Evolutionary conservation across 2,797 vertebrate species (phyloP).

Genomic region (Silurus aristotelis): DNA sequence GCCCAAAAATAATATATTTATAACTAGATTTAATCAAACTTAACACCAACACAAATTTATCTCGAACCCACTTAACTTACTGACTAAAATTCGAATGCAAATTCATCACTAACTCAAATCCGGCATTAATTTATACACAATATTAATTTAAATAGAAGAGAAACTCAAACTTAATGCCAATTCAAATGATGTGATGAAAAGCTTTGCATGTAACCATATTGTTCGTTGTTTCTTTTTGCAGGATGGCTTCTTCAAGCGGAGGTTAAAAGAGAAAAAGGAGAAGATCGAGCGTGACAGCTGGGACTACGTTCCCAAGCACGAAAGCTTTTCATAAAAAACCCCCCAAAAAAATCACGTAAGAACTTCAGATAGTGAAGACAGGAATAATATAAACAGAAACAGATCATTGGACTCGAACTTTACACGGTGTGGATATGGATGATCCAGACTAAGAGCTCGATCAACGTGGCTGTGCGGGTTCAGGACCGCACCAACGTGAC

Average conservation of each 20-base stretch:
- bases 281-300: slow-evolving; percentile 81
- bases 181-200: too few relatives aligned
- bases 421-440: slow-evolving; percentile 4
- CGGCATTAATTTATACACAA: too few relatives aligned
- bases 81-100: neutral
- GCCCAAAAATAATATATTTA: too few relatives aligned
- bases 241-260: slow-evolving; percentile 93
- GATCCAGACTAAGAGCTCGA: slow-evolving; percentile 5
- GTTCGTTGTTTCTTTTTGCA: slow-evolving; percentile 58
- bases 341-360: too few relatives aligned
- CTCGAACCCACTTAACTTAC: neutral
- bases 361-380: neutral
- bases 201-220: neutral
- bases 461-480: neutral
- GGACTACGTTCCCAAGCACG: slow-evolving; percentile 83
- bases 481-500: too few relatives aligned
- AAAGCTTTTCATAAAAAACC: slow-evolving; percentile 60
- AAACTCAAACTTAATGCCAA: neutral
- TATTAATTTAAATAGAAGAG: neutral
- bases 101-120: neutral
- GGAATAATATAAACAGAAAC: slow-evolving; percentile 15
- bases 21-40: neutral
- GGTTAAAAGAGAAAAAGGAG: slow-evolving; percentile 68
- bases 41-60: neutral
- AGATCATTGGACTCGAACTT: slow-evolving; percentile 2